These are phyloP conservation scores for Chroicocephalus ridibundus DNA, from an alignment of 2,113 vertebrate genomes.

Conservation along the genomic window DNA sequence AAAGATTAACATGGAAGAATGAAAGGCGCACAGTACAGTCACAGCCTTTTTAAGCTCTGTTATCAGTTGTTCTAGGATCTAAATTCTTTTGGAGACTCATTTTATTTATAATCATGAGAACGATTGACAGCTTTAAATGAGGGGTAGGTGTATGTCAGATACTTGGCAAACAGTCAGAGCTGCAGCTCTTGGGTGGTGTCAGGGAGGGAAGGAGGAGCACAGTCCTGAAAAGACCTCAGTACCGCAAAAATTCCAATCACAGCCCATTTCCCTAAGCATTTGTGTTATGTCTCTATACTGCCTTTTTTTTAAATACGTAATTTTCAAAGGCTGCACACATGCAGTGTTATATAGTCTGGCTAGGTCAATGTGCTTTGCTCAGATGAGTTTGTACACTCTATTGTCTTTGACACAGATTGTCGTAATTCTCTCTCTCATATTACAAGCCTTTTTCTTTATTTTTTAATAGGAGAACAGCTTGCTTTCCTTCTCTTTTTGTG, in stretches of 20 bases:
- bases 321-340: not conserved
- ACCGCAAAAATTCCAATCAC: not conserved
- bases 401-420: constrained; percentile 51
- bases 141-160: constrained; percentile 20
- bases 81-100: constrained; percentile 44
- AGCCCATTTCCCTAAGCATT: not conserved
- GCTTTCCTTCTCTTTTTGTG: constrained; percentile 34
- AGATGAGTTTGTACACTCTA: not conserved
- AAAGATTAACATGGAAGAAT: constrained; percentile 34
- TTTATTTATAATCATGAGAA: constrained; percentile 47
- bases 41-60: not conserved
- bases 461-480: constrained; percentile 8
- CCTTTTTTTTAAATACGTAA: not conserved
- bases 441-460: constrained; percentile 53
- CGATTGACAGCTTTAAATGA: constrained; percentile 22
- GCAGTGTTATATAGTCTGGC: not conserved
- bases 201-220: not conserved
- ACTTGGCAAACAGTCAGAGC: constrained; percentile 28
- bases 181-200: constrained; percentile 16
- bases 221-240: constrained; percentile 13
- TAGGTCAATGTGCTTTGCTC: constrained; percentile 9
- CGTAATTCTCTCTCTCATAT: constrained; percentile 45
- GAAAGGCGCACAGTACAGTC: not conserved
- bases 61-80: constrained; percentile 24
- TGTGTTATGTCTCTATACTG: not conserved